Conservation (phyloP, 2,113 vertebrate genomes). For the Lates calcarifer region DNA sequence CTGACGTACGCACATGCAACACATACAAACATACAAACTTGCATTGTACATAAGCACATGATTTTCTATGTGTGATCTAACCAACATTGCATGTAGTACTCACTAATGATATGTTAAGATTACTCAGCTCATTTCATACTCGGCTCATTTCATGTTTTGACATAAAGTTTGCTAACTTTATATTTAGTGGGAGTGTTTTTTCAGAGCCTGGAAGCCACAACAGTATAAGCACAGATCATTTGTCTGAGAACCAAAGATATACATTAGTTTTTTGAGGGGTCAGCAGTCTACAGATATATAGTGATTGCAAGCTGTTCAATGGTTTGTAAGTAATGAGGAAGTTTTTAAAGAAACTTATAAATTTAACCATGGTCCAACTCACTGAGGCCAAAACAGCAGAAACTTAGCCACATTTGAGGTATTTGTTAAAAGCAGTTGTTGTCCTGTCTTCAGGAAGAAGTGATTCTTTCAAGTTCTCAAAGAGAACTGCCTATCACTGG, state of each 20-base stretch:
- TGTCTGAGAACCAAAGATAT: neutral
- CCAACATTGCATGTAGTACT: neutral
- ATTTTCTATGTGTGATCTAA: neutral
- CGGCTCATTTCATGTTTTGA: neutral
- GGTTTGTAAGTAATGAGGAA: too few relatives aligned
- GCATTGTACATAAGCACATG: neutral
- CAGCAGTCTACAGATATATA: too few relatives aligned
- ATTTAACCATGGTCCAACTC: too few relatives aligned
- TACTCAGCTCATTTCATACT: too few relatives aligned
- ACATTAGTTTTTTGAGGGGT: neutral
- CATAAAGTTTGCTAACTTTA: neutral
- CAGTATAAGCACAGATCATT: neutral
- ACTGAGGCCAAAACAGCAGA: too few relatives aligned
- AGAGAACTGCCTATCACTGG: neutral
- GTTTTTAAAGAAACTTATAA: too few relatives aligned
- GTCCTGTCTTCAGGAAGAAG: too few relatives aligned
- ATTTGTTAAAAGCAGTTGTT: too few relatives aligned
- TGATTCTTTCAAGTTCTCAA: too few relatives aligned
- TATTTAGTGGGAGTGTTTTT: neutral
- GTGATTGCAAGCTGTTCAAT: too few relatives aligned
- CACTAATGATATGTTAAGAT: neutral
- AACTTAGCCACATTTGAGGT: too few relatives aligned
- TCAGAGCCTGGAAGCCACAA: too few relatives aligned
- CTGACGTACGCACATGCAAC: slow-evolving; percentile 60
- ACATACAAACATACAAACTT: slow-evolving; percentile 10